Base-by-base conservation (phyloP, 2,113 vertebrate species). In the Mus musculus region DNA sequence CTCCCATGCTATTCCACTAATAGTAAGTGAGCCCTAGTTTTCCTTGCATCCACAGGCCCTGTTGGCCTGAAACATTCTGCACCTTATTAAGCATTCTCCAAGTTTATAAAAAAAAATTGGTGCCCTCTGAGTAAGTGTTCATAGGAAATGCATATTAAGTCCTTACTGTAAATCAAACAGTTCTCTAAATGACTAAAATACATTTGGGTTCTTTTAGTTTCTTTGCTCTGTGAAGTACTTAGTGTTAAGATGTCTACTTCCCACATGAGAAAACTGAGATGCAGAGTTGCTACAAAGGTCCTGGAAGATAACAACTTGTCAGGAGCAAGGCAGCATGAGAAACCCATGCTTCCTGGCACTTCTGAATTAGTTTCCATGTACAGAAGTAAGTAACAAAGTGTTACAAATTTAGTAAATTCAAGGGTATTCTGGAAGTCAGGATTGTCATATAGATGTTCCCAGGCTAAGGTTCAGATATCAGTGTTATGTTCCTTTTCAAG, bases 21-120 rank as follows among this genome's bases (percentile, higher is more conserved):
- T 82, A 94, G 85, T 26, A 94, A 20, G 33, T 36, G 42, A 94
- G 56, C 26, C 3, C 10, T 78, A 17, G 78, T 89, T 94, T 75
- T 19, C 16, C 13, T 72, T 59, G 49, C 4, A 30, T 93, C 26
- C 89, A 28, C 9, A 30, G 3, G 84, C 17, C 1, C 73, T 63
- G 77, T 28, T 5, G 81, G 12, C 19, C 67, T 76, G 24, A 87
- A 28, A 75, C 71, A 39, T 71, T 89, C 42, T 95, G 63, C 3
- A 85, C 6, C 78, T 73, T 80, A 69, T 69, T 78, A 91, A 49
- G 30, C 9, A 61, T 91, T 56, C 56, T 71, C 11, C 36, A 91
- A 85, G 52, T 71, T 91, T 67, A 91, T 65, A 54, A 59, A 80
- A 59, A 80, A 95, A 76, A 59, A 87, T 42, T 46, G 75, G 30